Base-by-base conservation (phyloP, 1,140 invertebrate species). In the Lasioglossum albipes region DNA sequence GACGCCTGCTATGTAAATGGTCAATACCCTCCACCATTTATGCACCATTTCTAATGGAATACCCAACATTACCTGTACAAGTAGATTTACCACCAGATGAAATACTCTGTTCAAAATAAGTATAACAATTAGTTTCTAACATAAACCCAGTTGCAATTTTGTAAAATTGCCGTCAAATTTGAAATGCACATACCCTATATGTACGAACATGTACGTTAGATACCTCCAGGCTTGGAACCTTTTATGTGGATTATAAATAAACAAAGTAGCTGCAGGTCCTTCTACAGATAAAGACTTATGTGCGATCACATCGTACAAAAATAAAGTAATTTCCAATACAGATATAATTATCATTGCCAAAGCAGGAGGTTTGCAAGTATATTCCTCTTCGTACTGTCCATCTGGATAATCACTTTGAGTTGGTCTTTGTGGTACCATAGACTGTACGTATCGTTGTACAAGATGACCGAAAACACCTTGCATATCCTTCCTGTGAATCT, bases 21-120 rank as follows among this genome's bases (percentile, higher is more conserved):
- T 90, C 0, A 97, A 92, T 5, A 99, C 96, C 68, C 98, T 94
- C 97, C 97, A 98, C 96, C 97, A 98, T 85, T 96, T 96, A 91
- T 99, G 98, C 13, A 99, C 98, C 96, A 99, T 97, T 93, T 99
- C 98, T 70, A 99, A 91, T 0, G 98, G 97, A 31, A 99, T 95
- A 4, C 98, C 98, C 66, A 99, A 94, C 89, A 99, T 94, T 68
- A 99, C 94, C 94, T 99, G 98, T 65, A 99, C 97, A 22, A 98
- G 91, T 20, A 99, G 93, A 91, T 99, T 99, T 75, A 98, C 97
- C 71, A 97, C 93, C n/a, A 99, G 94, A 91, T 99, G 98, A 72
- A 97, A 94, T 49, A 95, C 94, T 41, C 97, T 96, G 89, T 49
- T 0, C 7, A 82, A 74, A 36, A 57, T 7, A 74, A 57, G 2